Evolutionary conservation across 2,113 vertebrate genomes (phyloP).

Genomic region (Brachionichthys hirsutus): DNA sequence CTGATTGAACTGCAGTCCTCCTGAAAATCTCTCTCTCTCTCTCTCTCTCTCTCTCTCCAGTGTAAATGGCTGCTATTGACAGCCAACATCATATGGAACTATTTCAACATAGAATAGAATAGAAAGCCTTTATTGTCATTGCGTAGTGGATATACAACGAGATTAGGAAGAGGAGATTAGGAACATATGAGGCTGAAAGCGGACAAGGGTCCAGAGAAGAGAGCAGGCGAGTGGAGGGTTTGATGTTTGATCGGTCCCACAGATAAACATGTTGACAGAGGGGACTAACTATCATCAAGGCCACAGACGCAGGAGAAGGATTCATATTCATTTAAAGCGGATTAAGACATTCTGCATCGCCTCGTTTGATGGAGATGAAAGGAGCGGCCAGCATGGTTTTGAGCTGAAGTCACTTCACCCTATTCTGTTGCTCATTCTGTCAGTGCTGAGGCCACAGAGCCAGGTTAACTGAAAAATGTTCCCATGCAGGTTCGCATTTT

Average conservation of each 20-base stretch:
- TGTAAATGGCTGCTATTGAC: constrained; percentile 33
- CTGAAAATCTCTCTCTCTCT: too few relatives aligned
- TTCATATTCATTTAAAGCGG: constrained; percentile 52
- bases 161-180: too few relatives aligned
- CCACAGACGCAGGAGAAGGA: constrained; percentile 31
- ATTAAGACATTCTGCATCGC: constrained; percentile 48
- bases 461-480: constrained; percentile 27
- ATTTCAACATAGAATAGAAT: too few relatives aligned
- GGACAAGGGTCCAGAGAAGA: constrained; percentile 11
- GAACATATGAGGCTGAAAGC: constrained; percentile 21
- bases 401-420: constrained; percentile 45
- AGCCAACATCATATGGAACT: constrained; percentile 39
- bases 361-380: constrained; percentile 57
- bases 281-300: constrained; percentile 15
- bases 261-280: constrained; percentile 15
- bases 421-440: constrained; percentile 30
- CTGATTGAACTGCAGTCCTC: too few relatives aligned
- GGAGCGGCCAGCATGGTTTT: constrained; percentile 49
- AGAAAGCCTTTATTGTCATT: too few relatives aligned
- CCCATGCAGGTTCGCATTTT: constrained; percentile 31
- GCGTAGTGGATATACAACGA: too few relatives aligned
- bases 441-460: constrained; percentile 9
- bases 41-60: neutral
- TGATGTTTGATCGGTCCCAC: constrained; percentile 33
- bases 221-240: constrained; percentile 2